Percentiles rank a stretch among this genome's conserved stretches.
Conservation (phyloP, 1,140 invertebrate species). For the Drosophila miranda region DNA sequence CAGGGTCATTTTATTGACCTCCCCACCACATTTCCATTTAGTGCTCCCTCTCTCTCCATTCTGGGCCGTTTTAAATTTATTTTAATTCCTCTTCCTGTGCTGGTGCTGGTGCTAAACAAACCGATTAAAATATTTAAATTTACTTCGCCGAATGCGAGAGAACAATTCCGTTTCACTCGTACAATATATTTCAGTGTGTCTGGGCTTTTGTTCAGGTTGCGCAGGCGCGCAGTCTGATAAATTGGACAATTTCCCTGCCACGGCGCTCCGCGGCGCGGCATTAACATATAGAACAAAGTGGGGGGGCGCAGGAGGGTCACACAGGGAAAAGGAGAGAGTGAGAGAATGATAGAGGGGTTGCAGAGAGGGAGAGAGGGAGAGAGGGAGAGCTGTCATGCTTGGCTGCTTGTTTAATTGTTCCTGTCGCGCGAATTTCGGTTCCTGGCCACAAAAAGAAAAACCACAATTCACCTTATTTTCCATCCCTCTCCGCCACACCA, state of each 20-base stretch:
- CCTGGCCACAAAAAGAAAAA: slow-evolving; percentile 42
- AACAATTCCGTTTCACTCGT: slow-evolving; percentile 34
- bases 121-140: slow-evolving; percentile 80
- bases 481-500: slow-evolving; percentile 10
- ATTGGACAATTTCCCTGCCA: slow-evolving; percentile 68
- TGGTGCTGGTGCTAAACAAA: slow-evolving; percentile 44
- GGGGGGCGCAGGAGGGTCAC: not conserved
- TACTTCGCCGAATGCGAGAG: slow-evolving; percentile 50
- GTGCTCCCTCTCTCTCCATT: not conserved
- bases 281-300: slow-evolving; percentile 50
- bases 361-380: not conserved
- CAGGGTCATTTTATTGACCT: too few relatives aligned
- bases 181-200: slow-evolving; percentile 1
- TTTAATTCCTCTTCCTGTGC: slow-evolving; percentile 25
- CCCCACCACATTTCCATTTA: not conserved
- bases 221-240: slow-evolving; percentile 69
- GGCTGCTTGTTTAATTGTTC: slow-evolving; percentile 74
- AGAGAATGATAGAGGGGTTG: slow-evolving; percentile 13
- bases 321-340: not conserved
- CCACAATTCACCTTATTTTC: slow-evolving; percentile 21
- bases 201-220: slow-evolving; percentile 25
- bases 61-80: slow-evolving; percentile 25
- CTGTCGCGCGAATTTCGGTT: slow-evolving; percentile 74
- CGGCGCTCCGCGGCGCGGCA: slow-evolving; percentile 32
- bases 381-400: slow-evolving; percentile 52